phyloP scores from a whole-genome alignment of 2,113 vertebrate genomes.

The Aspiorhynchus laticeps region DNA sequence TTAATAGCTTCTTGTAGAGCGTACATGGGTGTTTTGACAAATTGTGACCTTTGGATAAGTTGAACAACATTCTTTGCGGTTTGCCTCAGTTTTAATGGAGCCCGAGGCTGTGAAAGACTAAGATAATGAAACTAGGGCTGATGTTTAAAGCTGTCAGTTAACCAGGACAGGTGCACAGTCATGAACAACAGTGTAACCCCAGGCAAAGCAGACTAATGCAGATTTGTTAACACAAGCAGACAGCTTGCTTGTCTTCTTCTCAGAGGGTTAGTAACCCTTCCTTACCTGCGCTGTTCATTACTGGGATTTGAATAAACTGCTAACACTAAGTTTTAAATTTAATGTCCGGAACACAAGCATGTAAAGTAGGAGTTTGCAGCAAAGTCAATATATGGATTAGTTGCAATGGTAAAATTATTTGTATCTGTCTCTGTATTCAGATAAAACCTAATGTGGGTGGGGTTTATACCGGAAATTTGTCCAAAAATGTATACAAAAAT shows the following conservation, averaged over 20 bases:
- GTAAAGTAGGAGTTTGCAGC: too few species aligned
- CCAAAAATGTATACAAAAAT: too few species aligned
- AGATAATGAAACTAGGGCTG: slow-evolving; percentile 25
- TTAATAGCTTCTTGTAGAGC: slow-evolving; percentile 27
- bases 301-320: background rate
- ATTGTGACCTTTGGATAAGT: slow-evolving; percentile 18
- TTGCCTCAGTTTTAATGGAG: slow-evolving; percentile 49
- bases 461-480: too few species aligned
- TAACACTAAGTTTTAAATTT: background rate
- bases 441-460: too few species aligned
- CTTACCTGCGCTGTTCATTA: background rate
- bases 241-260: background rate
- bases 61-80: slow-evolving; percentile 51
- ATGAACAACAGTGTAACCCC: slow-evolving; percentile 32
- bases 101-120: slow-evolving; percentile 17
- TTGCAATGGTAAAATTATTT: too few species aligned
- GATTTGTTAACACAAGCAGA: slow-evolving; percentile 40
- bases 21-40: slow-evolving; percentile 37
- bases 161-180: slow-evolving; percentile 30
- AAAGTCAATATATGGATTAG: too few species aligned
- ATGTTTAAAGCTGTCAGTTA: slow-evolving; percentile 49
- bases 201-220: slow-evolving; percentile 10
- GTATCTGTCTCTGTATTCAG: too few species aligned
- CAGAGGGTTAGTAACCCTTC: background rate
- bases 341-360: too few species aligned